Conservation (phyloP, 2,113 vertebrate genomes). For the Tachysurus vachellii region DNA sequence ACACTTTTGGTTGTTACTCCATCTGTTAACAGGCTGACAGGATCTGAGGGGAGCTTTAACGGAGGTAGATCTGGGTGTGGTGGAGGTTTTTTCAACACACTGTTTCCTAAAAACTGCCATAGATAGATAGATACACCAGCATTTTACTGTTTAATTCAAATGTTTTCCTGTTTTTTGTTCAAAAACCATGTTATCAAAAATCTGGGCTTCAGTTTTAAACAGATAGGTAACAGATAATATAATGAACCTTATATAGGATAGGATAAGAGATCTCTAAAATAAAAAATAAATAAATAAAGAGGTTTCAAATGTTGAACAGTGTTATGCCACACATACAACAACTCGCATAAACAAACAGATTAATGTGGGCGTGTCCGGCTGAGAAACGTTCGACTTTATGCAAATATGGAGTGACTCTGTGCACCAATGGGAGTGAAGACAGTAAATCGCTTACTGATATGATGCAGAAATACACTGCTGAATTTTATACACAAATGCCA, state of each 20-base stretch:
- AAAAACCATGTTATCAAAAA: not conserved
- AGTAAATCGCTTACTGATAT: no score
- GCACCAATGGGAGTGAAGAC: no score
- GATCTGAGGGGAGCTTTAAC: constrained; percentile 60
- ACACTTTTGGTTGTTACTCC: constrained; percentile 54
- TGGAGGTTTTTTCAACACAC: constrained; percentile 69
- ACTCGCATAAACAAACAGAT: not conserved
- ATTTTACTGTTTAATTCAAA: not conserved
- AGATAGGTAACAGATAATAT: not conserved
- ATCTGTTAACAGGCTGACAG: constrained; percentile 54
- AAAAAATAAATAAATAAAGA: constrained; percentile 51
- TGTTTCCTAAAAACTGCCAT: constrained; percentile 67
- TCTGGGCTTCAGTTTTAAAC: no score
- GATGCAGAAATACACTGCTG: no score
- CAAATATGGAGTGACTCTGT: no score
- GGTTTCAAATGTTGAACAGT: constrained; percentile 36
- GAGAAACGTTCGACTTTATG: no score
- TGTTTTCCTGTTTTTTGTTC: not conserved
- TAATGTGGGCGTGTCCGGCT: no score
- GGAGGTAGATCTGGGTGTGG: constrained; percentile 41
- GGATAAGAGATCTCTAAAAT: no score
- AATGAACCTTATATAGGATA: constrained; percentile 93
- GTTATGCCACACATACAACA: not conserved
- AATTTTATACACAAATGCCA: no score
- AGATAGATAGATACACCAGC: not conserved